Base-by-base conservation (phyloP, 2,113 vertebrate species). In the Xenopus laevis region DNA sequence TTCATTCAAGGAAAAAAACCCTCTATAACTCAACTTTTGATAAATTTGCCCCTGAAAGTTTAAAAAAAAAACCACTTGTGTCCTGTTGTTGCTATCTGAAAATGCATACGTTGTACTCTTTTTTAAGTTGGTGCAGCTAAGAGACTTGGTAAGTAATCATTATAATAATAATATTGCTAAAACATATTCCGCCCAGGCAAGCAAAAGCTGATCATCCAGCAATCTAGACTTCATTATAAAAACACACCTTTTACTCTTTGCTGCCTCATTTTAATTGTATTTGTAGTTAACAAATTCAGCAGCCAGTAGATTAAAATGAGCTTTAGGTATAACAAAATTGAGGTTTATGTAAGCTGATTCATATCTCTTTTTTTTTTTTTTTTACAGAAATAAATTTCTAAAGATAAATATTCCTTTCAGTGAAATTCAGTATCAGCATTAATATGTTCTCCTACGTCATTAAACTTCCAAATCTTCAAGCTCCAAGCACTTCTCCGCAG, bases 351-450 rank as follows among this genome's bases (percentile, higher is more conserved):
- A 75, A 68, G 65, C 65, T 68, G 73, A 68, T 75, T 75, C 27
- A 61, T 75, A 68, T 68, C 65, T n/a, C n/a, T n/a, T n/a, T n/a
- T n/a, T n/a, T n/a, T 62, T 68, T 66, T 57, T 71, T 74, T 61
- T 52, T 73, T 73, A 58, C n/a, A 68, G 65, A 75, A 75, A 75
- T 75, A 75, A 75, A 75, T 75, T 75, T 63, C 73, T 69, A 68
- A 75, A 75, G 73, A 75, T 75, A 75, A 75, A 75, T 75, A 68
- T 75, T 58, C 73, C 15, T 75, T 75, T 75, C 71, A 62, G 58
- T 69, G 65, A 75, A 75, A 53, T 75, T 55, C 65, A 69, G 73
- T 68, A 75, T 75, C 73, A 68, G 73, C 73, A 75, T 75, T 75
- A 75, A 68, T 68, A 75, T 68, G 58, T 75, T 75, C 65, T 75